Conservation (phyloP, 2,888 invertebrate species). For the Carabus problematicus region DNA sequence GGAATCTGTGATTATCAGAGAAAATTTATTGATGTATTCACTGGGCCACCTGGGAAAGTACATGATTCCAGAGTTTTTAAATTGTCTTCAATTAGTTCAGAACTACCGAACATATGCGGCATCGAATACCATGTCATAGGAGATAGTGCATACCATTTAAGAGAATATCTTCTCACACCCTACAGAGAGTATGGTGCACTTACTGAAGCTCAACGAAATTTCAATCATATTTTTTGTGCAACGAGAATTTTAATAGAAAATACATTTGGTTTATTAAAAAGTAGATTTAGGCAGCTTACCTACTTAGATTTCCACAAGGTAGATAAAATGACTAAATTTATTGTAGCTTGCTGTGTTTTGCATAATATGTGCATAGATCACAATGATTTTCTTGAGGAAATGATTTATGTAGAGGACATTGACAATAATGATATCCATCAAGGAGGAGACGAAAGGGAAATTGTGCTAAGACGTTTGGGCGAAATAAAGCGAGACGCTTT, state of each 20-base stretch:
- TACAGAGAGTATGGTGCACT: slow-evolving; percentile 45
- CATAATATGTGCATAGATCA: slow-evolving; percentile 46
- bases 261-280: slow-evolving; percentile 47
- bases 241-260: slow-evolving; percentile 48
- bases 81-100: slow-evolving; percentile 31
- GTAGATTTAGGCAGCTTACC: slow-evolving; percentile 39
- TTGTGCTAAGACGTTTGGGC: no score
- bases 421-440: not conserved
- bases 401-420: not conserved
- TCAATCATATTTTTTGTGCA: slow-evolving; percentile 45
- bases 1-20: slow-evolving; percentile 45
- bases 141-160: slow-evolving; percentile 44
- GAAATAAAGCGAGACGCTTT: no score
- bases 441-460: not conserved
- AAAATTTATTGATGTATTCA: slow-evolving; percentile 45
- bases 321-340: slow-evolving; percentile 41
- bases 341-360: slow-evolving; percentile 45
- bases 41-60: slow-evolving; percentile 45
- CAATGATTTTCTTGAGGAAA: slow-evolving; percentile 33
- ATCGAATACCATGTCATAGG: slow-evolving; percentile 42
- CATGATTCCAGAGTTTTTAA: slow-evolving; percentile 44
- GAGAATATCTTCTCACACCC: no score
- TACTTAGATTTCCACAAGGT: slow-evolving; percentile 21
- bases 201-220: slow-evolving; percentile 44
- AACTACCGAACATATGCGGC: slow-evolving; percentile 18